Conservation (phyloP, 1,140 invertebrate genomes). For the Andrena cerasifolii region DNA sequence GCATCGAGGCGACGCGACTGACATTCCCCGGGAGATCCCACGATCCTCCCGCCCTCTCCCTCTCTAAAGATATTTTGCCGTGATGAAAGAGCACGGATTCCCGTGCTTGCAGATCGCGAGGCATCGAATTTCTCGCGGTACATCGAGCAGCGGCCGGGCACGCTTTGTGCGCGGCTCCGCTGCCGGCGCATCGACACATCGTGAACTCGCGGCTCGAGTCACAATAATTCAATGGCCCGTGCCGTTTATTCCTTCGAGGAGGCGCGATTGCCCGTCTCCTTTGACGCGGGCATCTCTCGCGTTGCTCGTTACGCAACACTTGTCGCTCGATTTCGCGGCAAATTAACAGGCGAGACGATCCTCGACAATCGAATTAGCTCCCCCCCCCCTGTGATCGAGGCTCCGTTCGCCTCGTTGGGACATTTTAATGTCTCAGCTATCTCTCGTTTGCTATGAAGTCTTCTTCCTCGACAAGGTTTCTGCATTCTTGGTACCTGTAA, state of each 20-base stretch:
- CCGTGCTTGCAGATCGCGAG: constrained; percentile 25
- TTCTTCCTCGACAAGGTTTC: too few species aligned
- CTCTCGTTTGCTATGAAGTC: too few species aligned
- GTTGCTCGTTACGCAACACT: constrained; percentile 9
- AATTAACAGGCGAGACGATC: not conserved
- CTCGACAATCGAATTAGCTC: not conserved
- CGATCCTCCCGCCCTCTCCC: too few species aligned
- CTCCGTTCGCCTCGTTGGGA: too few species aligned
- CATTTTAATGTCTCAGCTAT: too few species aligned
- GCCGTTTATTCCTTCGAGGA: constrained; percentile 25
- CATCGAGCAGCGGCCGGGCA: constrained; percentile 32
- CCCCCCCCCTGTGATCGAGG: too few species aligned
- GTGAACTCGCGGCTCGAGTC: constrained; percentile 52
- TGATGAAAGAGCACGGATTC: constrained; percentile 40
- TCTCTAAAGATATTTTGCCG: constrained; percentile 19
- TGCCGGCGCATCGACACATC: constrained; percentile 1
- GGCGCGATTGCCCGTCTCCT: not conserved
- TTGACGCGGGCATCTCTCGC: not conserved
- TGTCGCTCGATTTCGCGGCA: too few species aligned
- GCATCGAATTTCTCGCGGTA: constrained; percentile 59
- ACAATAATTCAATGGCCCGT: constrained; percentile 54
- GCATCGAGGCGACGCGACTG: not conserved
- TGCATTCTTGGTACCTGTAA: too few species aligned
- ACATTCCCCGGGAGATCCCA: not conserved
- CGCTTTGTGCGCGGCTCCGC: constrained; percentile 45